Evolutionary conservation across 2,888 invertebrate species (phyloP).

Genomic region (Slavum lentiscoides): DNA sequence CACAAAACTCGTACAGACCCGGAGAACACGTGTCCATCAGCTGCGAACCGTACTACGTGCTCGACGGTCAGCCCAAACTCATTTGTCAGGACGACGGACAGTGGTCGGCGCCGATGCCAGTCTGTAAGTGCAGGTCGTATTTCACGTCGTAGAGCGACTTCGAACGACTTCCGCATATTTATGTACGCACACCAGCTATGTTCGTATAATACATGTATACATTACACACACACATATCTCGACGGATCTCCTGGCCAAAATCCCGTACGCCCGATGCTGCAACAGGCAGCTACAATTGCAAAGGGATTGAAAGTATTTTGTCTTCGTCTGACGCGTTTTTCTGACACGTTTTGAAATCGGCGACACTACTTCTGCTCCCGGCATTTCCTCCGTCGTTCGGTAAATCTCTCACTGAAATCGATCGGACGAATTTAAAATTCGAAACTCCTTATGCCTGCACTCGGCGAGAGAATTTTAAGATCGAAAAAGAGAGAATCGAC

Average conservation of each 20-base stretch:
- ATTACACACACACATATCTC: no score
- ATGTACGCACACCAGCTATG: no score
- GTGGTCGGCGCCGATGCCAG: slow-evolving; percentile 83
- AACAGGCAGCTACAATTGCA: background rate
- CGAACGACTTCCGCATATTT: background rate
- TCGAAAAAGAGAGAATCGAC: no score
- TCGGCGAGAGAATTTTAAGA: no score
- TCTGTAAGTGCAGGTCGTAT: slow-evolving; percentile 66
- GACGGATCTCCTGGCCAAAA: slow-evolving; percentile 47
- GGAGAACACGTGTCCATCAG: slow-evolving; percentile 86
- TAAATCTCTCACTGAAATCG: no score
- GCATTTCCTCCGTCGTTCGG: no score
- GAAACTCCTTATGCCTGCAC: no score
- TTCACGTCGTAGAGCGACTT: slow-evolving; percentile 11
- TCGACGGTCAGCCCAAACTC: slow-evolving; percentile 86
- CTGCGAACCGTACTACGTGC: slow-evolving; percentile 84
- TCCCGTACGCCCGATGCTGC: background rate
- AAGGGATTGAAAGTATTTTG: no score
- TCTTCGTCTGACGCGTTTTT: no score
- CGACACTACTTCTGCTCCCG: no score
- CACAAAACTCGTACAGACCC: slow-evolving; percentile 73
- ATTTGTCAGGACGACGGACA: slow-evolving; percentile 85
- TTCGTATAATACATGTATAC: background rate
- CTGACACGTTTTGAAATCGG: no score
- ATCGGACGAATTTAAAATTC: no score